Conservation (phyloP, 2,113 vertebrate species). For the Brachyistius frenatus region DNA sequence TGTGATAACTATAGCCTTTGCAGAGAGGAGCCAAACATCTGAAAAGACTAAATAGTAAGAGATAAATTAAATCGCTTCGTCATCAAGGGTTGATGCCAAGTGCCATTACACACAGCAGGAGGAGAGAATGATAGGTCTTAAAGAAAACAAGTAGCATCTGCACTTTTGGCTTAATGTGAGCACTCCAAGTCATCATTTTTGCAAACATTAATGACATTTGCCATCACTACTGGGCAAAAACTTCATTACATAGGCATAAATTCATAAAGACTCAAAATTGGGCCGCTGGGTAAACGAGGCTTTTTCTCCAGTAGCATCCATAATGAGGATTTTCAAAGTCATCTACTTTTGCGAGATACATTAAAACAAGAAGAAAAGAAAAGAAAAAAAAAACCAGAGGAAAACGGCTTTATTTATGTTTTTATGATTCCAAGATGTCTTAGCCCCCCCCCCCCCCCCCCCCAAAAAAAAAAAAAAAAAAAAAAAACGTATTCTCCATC, state of each 20-base stretch:
- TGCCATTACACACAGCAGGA: conserved; percentile 70
- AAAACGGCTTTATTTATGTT: conserved; percentile 1
- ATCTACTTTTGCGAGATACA: conserved; percentile 36
- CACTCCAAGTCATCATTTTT: conserved; percentile 68
- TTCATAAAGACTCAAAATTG: conserved; percentile 61
- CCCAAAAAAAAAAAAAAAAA: conserved; percentile 1
- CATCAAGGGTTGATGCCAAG: conserved; percentile 65
- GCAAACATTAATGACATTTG: conserved; percentile 76
- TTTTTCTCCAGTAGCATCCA: conserved; percentile 55
- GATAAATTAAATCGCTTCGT: conserved; percentile 69
- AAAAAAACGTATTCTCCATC: neutral
- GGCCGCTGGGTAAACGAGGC: conserved; percentile 67
- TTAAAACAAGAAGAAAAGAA: conserved; percentile 19
- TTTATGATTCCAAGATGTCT: neutral
- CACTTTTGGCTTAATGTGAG: conserved; percentile 70
- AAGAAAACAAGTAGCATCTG: conserved; percentile 67
- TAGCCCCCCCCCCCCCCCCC: too few species aligned
- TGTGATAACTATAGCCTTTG: conserved; percentile 49
- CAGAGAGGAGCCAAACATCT: conserved; percentile 39
- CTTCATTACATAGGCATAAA: conserved; percentile 71
- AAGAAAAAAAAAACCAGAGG: neutral
- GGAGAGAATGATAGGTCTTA: conserved; percentile 64
- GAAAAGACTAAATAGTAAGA: conserved; percentile 59
- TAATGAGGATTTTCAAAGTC: conserved; percentile 69
- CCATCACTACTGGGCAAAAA: conserved; percentile 73